Percentiles rank a stretch among this genome's conserved stretches.
Conservation (phyloP, 2,113 vertebrate species). For the Chlorocebus sabaeus region DNA sequence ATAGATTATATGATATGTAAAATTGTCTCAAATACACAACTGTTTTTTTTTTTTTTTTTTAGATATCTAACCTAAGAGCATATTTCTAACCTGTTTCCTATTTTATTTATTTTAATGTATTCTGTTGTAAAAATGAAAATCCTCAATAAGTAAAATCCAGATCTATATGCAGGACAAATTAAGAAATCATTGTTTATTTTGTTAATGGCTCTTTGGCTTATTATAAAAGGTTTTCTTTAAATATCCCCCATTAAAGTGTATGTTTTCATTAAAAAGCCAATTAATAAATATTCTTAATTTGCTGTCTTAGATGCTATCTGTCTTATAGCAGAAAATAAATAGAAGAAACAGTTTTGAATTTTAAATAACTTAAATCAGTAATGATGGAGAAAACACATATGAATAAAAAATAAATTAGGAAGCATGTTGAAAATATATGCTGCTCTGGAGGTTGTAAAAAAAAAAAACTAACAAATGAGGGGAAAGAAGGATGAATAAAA, state of each 20-base stretch:
- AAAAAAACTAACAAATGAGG: not conserved
- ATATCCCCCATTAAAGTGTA: not conserved
- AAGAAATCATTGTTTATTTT: not conserved
- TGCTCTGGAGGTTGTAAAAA: not conserved
- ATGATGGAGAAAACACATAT: not conserved
- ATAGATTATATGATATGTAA: not conserved
- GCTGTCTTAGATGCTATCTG: not conserved
- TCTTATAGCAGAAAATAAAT: not conserved
- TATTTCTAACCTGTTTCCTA: not conserved
- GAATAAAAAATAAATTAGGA: not conserved
- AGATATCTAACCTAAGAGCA: not conserved
- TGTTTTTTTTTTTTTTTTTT: not conserved
- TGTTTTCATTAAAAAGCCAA: not conserved
- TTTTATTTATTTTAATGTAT: not conserved
- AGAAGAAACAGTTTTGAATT: not conserved
- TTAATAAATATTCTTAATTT: not conserved
- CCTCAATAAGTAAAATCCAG: not conserved
- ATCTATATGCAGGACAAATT: not conserved
- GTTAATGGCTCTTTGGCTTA: not conserved
- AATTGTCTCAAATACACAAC: not conserved
- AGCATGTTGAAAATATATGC: not conserved
- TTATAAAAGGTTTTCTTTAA: not conserved
- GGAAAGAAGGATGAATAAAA: not conserved
- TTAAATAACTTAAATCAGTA: not conserved
- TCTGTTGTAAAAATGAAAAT: not conserved